Evolutionary conservation across 2,888 invertebrate species (phyloP).

Genomic region (Celastrina argiolus): DNA sequence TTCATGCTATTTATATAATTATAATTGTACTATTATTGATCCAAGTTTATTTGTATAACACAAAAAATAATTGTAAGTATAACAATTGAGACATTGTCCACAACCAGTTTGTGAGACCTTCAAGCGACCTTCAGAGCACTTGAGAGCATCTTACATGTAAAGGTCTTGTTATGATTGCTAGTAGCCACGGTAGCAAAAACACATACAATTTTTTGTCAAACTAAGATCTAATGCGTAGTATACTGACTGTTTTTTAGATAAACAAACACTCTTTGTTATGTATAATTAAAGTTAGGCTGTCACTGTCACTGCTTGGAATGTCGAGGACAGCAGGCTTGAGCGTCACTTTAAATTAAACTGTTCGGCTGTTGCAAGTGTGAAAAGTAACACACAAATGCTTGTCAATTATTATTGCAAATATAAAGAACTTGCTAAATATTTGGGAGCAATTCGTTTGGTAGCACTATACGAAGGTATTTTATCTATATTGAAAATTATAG

Average conservation of each 20-base stretch:
- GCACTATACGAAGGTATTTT: too few relatives aligned
- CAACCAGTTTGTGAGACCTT: not conserved
- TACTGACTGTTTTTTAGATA: not conserved
- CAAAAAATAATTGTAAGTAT: not conserved
- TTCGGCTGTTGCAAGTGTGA: too few relatives aligned
- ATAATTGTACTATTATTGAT: slow-evolving; percentile 4
- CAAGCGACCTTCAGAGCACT: slow-evolving; percentile 15
- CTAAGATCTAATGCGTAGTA: not conserved
- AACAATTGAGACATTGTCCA: not conserved
- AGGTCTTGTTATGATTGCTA: slow-evolving; percentile 3
- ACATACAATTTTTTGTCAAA: not conserved
- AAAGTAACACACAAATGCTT: too few relatives aligned
- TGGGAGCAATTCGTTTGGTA: too few relatives aligned
- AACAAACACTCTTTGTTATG: not conserved
- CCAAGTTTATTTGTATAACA: not conserved
- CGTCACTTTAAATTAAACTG: too few relatives aligned
- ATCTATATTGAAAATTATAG: too few relatives aligned
- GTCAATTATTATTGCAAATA: too few relatives aligned
- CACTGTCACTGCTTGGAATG: too few relatives aligned
- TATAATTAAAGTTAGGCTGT: too few relatives aligned
- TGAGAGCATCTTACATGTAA: not conserved
- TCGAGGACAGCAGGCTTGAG: too few relatives aligned
- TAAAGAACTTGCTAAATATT: too few relatives aligned
- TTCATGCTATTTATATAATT: slow-evolving; percentile 1
- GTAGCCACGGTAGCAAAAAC: not conserved